These are phyloP conservation scores for Hylaeus volcanicus DNA, from an alignment of 1,140 invertebrate species.

Conservation along the genomic window DNA sequence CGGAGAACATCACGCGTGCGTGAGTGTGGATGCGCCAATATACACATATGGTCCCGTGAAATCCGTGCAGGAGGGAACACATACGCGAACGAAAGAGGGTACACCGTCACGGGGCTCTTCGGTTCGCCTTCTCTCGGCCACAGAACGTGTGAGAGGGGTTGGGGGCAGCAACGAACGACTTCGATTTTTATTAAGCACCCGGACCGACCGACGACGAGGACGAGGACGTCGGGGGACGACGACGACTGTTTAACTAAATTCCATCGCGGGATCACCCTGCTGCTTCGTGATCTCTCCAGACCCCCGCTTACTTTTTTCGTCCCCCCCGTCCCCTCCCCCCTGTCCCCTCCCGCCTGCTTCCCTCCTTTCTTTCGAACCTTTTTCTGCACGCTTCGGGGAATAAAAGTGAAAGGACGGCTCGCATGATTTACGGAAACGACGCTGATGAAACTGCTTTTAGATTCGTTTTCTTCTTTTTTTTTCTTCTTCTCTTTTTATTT, in stretches of 20 bases:
- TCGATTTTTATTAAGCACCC: conserved; percentile 69
- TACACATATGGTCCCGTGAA: conserved; percentile 20
- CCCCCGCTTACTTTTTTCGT: conserved; percentile 21
- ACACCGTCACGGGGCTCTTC: conserved; percentile 1
- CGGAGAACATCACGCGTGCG: too few species aligned
- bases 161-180: conserved; percentile 52
- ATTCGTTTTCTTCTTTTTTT: not conserved
- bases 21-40: not conserved
- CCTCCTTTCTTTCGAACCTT: conserved; percentile 26
- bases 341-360: not conserved
- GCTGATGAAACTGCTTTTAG: conserved; percentile 24
- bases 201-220: conserved; percentile 60
- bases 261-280: conserved; percentile 64
- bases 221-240: conserved; percentile 25
- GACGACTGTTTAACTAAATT: conserved; percentile 70
- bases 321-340: not conserved
- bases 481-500: too few species aligned
- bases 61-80: conserved; percentile 50
- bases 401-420: conserved; percentile 36
- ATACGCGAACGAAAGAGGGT: conserved; percentile 35
- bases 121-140: conserved; percentile 18
- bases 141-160: conserved; percentile 54
- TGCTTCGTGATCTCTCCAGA: conserved; percentile 41
- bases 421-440: conserved; percentile 46
- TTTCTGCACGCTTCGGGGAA: conserved; percentile 23